Conservation (phyloP, 2,888 invertebrate species). For the Rotaria macrura region DNA sequence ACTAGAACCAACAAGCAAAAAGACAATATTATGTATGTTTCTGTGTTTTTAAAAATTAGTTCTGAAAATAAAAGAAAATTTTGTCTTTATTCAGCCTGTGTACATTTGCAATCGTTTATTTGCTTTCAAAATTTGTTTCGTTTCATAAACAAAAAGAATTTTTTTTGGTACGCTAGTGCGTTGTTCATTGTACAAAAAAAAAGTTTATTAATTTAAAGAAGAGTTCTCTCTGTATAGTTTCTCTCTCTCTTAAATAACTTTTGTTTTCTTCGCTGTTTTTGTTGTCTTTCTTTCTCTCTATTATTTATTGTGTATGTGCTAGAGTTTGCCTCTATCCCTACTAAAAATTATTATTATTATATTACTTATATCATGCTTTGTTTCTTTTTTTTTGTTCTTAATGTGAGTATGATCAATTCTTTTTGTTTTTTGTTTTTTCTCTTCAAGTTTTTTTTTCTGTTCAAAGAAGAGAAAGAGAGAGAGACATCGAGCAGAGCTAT, state of each 20-base stretch:
- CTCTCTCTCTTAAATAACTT: too few relatives aligned
- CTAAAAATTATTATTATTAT: too few relatives aligned
- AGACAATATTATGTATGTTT: background rate
- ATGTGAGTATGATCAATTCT: background rate
- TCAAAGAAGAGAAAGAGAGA: background rate
- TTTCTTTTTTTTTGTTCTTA: background rate
- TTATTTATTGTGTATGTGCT: conserved; percentile 11
- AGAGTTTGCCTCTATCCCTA: background rate
- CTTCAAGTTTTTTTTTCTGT: too few relatives aligned
- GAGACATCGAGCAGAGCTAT: conserved; percentile 6
- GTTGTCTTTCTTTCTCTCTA: background rate
- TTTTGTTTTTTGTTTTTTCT: background rate
- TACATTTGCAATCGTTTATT: too few relatives aligned
- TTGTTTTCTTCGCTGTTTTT: too few relatives aligned
- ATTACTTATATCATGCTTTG: background rate
- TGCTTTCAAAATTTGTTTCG: conserved; percentile 1
- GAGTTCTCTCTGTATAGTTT: conserved; percentile 13
- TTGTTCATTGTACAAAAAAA: conserved; percentile 4
- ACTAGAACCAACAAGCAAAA: too few relatives aligned
- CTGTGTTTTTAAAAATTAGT: conserved; percentile 1
- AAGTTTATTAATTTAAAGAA: background rate
- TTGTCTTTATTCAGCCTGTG: too few relatives aligned
- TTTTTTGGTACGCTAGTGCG: background rate
- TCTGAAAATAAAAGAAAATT: background rate
- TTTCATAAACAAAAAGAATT: too few relatives aligned